A percentile compares a stretch with the other conserved stretches of the same genome.
Conservation (phyloP, 2,113 vertebrate species). For the Setophaga petechia region DNA sequence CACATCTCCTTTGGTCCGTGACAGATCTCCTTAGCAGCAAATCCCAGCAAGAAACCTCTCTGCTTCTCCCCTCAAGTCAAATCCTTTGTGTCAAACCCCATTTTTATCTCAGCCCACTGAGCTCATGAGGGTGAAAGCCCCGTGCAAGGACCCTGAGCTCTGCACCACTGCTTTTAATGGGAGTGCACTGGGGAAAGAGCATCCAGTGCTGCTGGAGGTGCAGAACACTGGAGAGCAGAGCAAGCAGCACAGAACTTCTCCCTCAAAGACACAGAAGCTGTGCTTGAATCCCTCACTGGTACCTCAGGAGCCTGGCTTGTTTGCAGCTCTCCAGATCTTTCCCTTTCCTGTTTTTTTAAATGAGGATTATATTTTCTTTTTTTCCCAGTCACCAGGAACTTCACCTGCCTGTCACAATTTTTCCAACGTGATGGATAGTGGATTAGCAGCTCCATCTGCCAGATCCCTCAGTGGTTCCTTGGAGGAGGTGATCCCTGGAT, state of each 20-base stretch:
- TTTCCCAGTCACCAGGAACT: background rate
- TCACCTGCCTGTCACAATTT: background rate
- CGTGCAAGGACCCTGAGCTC: rapidly evolving
- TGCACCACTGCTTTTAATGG: background rate
- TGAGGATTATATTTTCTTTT: background rate
- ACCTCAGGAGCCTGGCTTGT: background rate
- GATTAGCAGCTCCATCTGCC: background rate
- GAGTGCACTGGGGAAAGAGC: background rate
- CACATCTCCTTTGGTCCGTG: background rate
- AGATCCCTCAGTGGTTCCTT: background rate
- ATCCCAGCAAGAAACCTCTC: background rate
- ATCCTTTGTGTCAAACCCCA: background rate
- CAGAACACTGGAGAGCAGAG: background rate
- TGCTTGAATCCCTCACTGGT: background rate
- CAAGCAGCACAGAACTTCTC: background rate
- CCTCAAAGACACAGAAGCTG: background rate
- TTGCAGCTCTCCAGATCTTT: background rate
- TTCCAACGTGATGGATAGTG: rapidly evolving
- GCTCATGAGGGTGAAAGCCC: background rate
- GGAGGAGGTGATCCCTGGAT: background rate
- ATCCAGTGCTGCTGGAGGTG: background rate
- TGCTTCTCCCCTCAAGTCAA: background rate
- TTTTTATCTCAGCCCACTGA: background rate
- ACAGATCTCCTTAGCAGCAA: background rate
- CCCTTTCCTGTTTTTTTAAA: rapidly evolving